Evolutionary conservation across 2,797 vertebrate species (phyloP).

Genomic region (Macropodus opercularis): DNA sequence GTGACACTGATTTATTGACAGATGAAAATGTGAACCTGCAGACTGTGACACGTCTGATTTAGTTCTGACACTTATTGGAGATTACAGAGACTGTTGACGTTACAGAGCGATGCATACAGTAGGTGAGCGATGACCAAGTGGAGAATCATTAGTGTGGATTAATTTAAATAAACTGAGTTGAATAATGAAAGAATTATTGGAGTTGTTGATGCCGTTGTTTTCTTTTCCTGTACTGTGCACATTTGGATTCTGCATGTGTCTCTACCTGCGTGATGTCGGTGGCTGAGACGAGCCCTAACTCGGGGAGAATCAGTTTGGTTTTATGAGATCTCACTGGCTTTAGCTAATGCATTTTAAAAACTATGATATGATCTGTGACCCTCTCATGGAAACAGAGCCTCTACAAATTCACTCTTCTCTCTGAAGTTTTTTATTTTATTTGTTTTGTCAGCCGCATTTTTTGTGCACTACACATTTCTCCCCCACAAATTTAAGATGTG

Average conservation of each 20-base stretch:
- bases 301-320: conserved; percentile 27
- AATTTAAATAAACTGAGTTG: no score
- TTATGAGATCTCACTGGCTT: not conserved
- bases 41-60: no score
- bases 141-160: not conserved
- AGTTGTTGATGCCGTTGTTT: not conserved
- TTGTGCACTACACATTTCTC: not conserved
- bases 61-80: no score
- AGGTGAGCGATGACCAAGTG: no score
- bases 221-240: not conserved
- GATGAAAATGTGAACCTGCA: no score
- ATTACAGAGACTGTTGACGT: no score
- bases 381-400: not conserved
- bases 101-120: no score
- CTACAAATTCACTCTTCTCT: not conserved
- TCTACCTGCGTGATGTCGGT: not conserved
- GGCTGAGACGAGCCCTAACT: conserved; percentile 12
- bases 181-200: not conserved
- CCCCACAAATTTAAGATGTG: not conserved
- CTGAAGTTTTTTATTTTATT: no score
- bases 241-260: not conserved
- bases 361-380: not conserved
- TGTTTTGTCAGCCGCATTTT: not conserved
- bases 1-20: no score
- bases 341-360: conserved; percentile 31